phyloP scores from a whole-genome alignment of 2,888 invertebrate species.

The Amblyteles armatorius region DNA sequence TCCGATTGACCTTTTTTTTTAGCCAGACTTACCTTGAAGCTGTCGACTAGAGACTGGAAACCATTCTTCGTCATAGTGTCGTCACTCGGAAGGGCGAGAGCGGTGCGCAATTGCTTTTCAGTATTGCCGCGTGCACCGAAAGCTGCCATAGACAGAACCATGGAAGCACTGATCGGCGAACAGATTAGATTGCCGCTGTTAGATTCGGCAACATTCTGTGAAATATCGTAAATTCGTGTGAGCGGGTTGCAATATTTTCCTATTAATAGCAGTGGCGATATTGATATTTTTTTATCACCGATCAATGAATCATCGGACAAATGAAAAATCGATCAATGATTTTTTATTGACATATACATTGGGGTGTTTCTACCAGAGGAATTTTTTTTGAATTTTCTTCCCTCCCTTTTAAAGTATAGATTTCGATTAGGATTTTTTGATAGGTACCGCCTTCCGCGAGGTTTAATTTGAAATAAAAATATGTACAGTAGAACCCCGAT shows the following conservation, averaged over 20 bases:
- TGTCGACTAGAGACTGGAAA: constrained; percentile 73
- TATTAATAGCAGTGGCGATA: background rate
- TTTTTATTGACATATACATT: background rate
- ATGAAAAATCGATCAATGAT: too few relatives aligned
- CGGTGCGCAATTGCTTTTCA: constrained; percentile 71
- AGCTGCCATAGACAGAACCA: constrained; percentile 79
- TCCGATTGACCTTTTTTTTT: background rate
- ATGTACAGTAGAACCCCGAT: too few relatives aligned
- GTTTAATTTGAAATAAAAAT: too few relatives aligned
- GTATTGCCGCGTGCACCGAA: constrained; percentile 78
- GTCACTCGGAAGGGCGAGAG: constrained; percentile 73
- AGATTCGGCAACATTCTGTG: constrained; percentile 69
- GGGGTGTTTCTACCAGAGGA: too few relatives aligned
- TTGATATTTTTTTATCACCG: background rate
- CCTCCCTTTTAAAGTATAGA: too few relatives aligned
- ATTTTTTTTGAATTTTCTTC: too few relatives aligned
- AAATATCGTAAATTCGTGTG: background rate
- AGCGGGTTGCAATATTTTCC: background rate
- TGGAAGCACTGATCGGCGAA: constrained; percentile 81
- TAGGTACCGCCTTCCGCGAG: too few relatives aligned
- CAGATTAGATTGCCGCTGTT: constrained; percentile 74
- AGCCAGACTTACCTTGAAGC: constrained; percentile 74
- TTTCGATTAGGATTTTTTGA: too few relatives aligned
- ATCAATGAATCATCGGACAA: too few relatives aligned
- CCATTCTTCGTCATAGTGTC: constrained; percentile 69